Evolutionary conservation across 2,888 invertebrate species (phyloP).

Genomic region (Eilema griseolum): DNA sequence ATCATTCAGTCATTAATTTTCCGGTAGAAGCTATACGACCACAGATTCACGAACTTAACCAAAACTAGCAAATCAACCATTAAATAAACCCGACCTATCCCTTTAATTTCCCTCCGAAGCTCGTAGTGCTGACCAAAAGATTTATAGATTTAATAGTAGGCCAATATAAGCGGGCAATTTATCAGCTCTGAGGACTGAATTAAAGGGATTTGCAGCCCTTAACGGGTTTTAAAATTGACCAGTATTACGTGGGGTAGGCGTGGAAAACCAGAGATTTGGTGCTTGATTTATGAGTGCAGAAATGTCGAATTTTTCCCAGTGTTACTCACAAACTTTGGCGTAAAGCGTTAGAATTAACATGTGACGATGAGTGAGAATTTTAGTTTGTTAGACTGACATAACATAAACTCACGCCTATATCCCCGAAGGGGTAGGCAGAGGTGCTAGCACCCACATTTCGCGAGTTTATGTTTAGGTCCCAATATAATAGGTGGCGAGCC

Average conservation of each 20-base stretch:
- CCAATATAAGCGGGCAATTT: conserved; percentile 73
- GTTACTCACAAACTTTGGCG: background rate
- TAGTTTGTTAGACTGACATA: too few relatives aligned
- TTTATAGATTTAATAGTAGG: conserved; percentile 81
- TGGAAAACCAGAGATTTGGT: conserved; percentile 17
- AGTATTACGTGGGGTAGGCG: conserved; percentile 24
- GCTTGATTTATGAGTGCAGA: conserved; percentile 16
- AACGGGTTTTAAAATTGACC: conserved; percentile 65
- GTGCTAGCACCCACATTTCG: too few relatives aligned
- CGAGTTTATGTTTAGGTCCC: too few relatives aligned
- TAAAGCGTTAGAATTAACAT: too few relatives aligned
- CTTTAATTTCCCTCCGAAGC: conserved; percentile 60
- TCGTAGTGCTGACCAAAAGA: conserved; percentile 64
- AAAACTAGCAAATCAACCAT: conserved; percentile 46
- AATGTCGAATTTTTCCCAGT: background rate
- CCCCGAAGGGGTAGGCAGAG: too few relatives aligned
- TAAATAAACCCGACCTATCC: conserved; percentile 54
- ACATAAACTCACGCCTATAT: too few relatives aligned
- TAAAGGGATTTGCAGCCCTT: conserved; percentile 67
- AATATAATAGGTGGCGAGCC: too few relatives aligned
- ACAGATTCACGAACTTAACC: conserved; percentile 34
- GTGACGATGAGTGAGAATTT: too few relatives aligned
- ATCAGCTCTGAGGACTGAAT: conserved; percentile 68
- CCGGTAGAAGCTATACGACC: conserved; percentile 15
- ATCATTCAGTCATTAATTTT: conserved; percentile 4